Conservation (phyloP, 53 echinoderm and acorn worm genomes). For the Glandiceps talaboti region DNA sequence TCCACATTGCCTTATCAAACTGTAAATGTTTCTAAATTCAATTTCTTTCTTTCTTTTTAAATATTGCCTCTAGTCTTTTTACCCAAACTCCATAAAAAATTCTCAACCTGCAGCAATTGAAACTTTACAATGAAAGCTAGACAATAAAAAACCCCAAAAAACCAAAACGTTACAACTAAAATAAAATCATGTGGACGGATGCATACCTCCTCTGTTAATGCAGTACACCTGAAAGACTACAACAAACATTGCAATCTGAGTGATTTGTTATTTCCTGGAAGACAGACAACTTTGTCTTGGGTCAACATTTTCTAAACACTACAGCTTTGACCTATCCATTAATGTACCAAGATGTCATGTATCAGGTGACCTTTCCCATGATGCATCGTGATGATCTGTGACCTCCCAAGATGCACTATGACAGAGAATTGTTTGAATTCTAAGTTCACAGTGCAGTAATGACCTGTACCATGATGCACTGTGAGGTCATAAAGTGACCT, state of each 20-base stretch:
- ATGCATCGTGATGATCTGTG: background rate
- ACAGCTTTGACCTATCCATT: background rate
- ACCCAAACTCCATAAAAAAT: too few species aligned
- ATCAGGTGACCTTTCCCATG: slow-evolving; percentile 1
- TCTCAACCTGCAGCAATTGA: too few species aligned
- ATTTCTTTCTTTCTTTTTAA: too few species aligned
- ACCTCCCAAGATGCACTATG: background rate
- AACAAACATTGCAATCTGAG: background rate
- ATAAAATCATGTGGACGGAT: background rate
- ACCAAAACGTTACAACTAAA: too few species aligned
- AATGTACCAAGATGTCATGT: background rate
- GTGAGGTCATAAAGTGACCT: background rate
- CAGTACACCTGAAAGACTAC: background rate
- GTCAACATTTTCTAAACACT: too few species aligned
- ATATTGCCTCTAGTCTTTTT: too few species aligned
- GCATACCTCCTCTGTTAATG: background rate
- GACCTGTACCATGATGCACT: background rate
- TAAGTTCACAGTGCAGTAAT: background rate
- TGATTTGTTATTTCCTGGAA: background rate
- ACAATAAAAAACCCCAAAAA: too few species aligned
- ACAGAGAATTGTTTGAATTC: background rate
- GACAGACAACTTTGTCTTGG: background rate
- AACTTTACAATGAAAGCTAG: too few species aligned
- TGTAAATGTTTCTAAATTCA: too few species aligned
- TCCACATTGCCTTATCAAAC: too few species aligned